Percentiles rank a stretch among this genome's conserved stretches.
Conservation (phyloP, 1,140 invertebrate genomes). For the Tribolium madens region DNA sequence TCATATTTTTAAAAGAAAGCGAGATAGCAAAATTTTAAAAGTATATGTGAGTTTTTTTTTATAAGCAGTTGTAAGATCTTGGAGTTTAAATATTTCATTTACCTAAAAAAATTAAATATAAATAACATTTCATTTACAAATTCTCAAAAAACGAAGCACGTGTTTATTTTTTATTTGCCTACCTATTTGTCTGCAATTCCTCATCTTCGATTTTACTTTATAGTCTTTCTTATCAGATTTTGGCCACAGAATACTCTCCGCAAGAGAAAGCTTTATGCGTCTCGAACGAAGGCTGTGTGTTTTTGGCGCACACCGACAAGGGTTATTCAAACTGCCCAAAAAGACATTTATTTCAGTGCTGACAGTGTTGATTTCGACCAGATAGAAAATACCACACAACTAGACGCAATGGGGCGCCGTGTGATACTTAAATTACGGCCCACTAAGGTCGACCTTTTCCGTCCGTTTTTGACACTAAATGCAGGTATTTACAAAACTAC, state of each 20-base stretch:
- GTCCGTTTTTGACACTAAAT: constrained; percentile 53
- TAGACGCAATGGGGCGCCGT: constrained; percentile 49
- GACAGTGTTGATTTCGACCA: constrained; percentile 50
- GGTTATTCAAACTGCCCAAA: constrained; percentile 44
- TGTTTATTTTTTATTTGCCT: no score
- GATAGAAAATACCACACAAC: constrained; percentile 54
- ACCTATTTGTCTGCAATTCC: not conserved
- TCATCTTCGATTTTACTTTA: not conserved
- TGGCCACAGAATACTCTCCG: not conserved
- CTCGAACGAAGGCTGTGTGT: not conserved
- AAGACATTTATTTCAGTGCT: constrained; percentile 54
- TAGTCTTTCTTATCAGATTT: not conserved
- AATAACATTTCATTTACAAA: no score
- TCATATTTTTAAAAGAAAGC: no score
- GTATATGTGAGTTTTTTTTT: no score
- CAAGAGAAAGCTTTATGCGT: not conserved
- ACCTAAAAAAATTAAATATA: no score
- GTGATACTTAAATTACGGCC: constrained; percentile 45
- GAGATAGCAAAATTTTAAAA: no score
- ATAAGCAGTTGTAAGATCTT: no score
- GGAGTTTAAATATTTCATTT: no score
- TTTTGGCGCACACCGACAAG: constrained; percentile 51
- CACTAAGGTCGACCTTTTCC: constrained; percentile 32
- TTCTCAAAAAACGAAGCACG: no score
- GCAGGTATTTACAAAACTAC: constrained; percentile 52